phyloP scores from a whole-genome alignment of 2,797 vertebrate species.

The Melanotaenia parkinsoni region DNA sequence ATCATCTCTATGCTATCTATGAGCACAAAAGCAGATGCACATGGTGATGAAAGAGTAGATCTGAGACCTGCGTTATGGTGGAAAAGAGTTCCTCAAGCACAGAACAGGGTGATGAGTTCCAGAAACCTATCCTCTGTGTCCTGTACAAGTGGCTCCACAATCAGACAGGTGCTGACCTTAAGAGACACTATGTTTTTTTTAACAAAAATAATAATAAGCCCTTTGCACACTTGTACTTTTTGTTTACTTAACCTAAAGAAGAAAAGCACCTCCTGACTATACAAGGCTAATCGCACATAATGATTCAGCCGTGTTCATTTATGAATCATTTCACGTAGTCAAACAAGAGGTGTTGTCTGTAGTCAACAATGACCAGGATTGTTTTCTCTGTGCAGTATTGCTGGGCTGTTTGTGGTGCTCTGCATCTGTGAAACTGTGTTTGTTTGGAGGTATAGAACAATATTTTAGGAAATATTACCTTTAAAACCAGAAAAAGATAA shows the following conservation, averaged over 20 bases:
- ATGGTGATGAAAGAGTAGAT: conserved; percentile 52
- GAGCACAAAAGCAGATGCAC: conserved; percentile 80
- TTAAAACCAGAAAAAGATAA: conserved; percentile 7
- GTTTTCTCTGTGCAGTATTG: conserved; percentile 13
- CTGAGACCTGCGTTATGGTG: conserved; percentile 37
- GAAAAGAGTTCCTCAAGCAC: conserved; percentile 62
- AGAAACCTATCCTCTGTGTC: conserved; percentile 68
- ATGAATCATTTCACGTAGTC: conserved; percentile 22
- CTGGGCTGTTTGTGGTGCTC: conserved; percentile 37
- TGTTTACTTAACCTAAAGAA: conserved; percentile 47
- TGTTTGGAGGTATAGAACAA: conserved; percentile 5
- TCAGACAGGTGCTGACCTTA: conserved; percentile 66
- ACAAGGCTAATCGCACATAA: background rate
- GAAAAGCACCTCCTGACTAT: conserved; percentile 40
- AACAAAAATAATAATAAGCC: conserved; percentile 1
- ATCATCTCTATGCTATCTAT: conserved; percentile 75
- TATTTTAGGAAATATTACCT: conserved; percentile 14
- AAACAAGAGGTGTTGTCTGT: conserved; percentile 16
- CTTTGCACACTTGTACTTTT: conserved; percentile 64
- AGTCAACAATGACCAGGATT: conserved; percentile 5
- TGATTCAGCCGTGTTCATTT: conserved; percentile 8
- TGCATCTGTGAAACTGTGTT: conserved; percentile 47
- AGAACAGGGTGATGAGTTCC: conserved; percentile 64
- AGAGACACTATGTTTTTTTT: conserved; percentile 53
- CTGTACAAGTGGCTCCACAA: conserved; percentile 51